Evolutionary conservation across 2,113 vertebrate genomes (phyloP).

Genomic region (Hyla sarda): DNA sequence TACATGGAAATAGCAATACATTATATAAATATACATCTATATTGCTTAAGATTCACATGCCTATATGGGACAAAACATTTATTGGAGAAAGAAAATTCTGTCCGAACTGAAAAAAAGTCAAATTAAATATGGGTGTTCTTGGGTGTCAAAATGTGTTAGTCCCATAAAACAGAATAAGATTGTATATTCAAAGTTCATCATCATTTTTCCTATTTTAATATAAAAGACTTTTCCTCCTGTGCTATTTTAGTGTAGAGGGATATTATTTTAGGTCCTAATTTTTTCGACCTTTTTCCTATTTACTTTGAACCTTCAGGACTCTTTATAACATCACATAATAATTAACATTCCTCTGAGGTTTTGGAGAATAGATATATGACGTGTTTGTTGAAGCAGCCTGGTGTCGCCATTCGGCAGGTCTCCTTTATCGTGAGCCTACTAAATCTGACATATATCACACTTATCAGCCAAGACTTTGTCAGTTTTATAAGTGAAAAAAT

Average conservation of each 20-base stretch:
- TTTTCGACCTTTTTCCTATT: conserved; percentile 42
- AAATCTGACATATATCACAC: conserved; percentile 81
- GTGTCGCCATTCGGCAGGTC: conserved; percentile 81
- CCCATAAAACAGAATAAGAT: too few species aligned
- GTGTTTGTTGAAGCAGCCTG: conserved; percentile 77
- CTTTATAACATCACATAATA: conserved; percentile 72
- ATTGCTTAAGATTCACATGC: too few species aligned
- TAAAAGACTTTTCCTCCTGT: neutral
- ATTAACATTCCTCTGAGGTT: conserved; percentile 80
- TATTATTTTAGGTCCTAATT: neutral
- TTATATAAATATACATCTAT: too few species aligned
- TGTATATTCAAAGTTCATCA: too few species aligned
- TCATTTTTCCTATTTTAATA: too few species aligned
- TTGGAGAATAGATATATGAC: conserved; percentile 68
- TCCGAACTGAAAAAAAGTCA: too few species aligned
- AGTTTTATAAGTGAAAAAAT: conserved; percentile 78
- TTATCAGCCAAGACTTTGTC: conserved; percentile 80
- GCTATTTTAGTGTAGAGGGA: neutral
- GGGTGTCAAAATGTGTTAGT: too few species aligned
- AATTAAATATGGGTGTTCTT: too few species aligned
- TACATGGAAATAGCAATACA: too few species aligned
- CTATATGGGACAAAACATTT: too few species aligned
- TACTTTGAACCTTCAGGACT: conserved; percentile 69
- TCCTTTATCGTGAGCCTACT: conserved; percentile 78
- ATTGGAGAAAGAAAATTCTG: too few species aligned